These are phyloP conservation scores for Gopherus flavomarginatus DNA, from an alignment of 2,113 vertebrate genomes.

Conservation along the genomic window DNA sequence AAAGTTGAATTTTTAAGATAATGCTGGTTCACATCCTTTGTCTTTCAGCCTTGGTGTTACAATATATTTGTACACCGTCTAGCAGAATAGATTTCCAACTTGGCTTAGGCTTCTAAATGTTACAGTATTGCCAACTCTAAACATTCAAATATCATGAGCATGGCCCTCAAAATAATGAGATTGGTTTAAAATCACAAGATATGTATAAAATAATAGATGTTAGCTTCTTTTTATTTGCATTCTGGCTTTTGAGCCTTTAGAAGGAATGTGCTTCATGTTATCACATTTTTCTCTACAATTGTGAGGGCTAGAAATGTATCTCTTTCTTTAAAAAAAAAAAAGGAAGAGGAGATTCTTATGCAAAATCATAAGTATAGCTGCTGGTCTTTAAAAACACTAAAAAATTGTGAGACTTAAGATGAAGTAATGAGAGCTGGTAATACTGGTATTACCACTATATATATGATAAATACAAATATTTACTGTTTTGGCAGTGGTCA, in stretches of 20 bases:
- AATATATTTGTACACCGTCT: background rate
- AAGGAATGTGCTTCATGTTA: background rate
- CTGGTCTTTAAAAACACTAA: background rate
- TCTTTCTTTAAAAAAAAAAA: background rate
- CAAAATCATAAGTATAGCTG: background rate
- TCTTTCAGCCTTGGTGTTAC: background rate
- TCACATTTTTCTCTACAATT: background rate
- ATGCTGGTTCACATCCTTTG: background rate
- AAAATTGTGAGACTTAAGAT: background rate
- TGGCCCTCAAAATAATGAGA: background rate
- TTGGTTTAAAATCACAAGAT: background rate
- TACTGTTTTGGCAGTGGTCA: background rate
- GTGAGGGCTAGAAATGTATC: background rate
- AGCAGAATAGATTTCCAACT: background rate
- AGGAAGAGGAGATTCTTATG: background rate
- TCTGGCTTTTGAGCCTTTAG: background rate
- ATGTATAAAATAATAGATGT: background rate
- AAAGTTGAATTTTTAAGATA: background rate
- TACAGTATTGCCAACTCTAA: background rate
- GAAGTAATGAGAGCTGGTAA: background rate
- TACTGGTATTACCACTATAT: background rate
- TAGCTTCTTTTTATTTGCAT: background rate
- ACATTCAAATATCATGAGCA: background rate
- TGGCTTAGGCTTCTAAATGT: background rate
- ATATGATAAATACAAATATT: constrained; percentile 44